Conservation (phyloP, 2,113 vertebrate species). For the Pungitius pungitius region DNA sequence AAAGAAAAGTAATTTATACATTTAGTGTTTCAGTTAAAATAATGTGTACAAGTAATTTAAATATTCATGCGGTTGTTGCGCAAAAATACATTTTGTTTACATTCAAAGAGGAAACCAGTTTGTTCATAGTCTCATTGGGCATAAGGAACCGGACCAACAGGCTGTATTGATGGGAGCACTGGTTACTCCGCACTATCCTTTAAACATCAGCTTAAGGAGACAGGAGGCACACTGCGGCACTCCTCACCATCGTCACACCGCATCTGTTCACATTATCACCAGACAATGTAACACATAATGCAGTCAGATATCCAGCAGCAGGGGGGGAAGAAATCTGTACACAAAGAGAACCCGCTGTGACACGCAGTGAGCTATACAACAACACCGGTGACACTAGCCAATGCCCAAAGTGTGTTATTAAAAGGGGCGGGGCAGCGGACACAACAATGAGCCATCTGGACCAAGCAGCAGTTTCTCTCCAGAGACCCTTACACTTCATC, state of each 20-base stretch:
- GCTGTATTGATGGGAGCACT: no score
- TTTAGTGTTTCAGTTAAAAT: no score
- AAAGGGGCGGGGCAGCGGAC: slow-evolving; percentile 54
- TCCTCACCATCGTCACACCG: slow-evolving; percentile 15
- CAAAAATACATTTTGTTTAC: no score
- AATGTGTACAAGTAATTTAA: no score
- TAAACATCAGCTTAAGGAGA: neutral
- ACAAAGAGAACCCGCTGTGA: slow-evolving; percentile 43
- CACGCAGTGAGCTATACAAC: slow-evolving; percentile 37
- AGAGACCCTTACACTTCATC: slow-evolving; percentile 54
- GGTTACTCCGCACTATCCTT: neutral
- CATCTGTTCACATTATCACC: slow-evolving; percentile 59
- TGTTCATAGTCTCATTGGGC: no score
- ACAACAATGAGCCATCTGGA: slow-evolving; percentile 75
- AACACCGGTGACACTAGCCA: slow-evolving; percentile 45
- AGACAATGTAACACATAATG: slow-evolving; percentile 40
- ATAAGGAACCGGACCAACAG: no score
- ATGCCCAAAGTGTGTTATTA: slow-evolving; percentile 64
- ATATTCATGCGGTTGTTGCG: no score
- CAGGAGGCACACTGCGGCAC: slow-evolving; percentile 14
- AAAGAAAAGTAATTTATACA: no score
- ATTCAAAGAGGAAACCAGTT: no score
- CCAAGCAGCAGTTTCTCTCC: slow-evolving; percentile 52
- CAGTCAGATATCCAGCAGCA: slow-evolving; percentile 33
- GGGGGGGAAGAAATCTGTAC: slow-evolving; percentile 8